Evolutionary conservation across 1,140 invertebrate species (phyloP).

Genomic region (Pogonomyrmex californicus): DNA sequence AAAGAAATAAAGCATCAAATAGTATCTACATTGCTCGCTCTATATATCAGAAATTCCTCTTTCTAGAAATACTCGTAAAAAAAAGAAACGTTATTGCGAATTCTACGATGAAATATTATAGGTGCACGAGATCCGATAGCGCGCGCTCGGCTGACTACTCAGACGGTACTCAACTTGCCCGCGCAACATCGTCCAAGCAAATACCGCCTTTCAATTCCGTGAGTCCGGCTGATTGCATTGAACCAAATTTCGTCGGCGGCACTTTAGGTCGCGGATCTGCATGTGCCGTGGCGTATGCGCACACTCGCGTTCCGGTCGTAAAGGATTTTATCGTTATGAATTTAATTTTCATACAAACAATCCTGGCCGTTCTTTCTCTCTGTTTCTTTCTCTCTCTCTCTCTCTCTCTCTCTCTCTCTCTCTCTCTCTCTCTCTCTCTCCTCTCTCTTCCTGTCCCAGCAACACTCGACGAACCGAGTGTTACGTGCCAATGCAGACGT

Average conservation of each 20-base stretch:
- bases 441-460: slow-evolving; percentile 23
- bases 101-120: slow-evolving; percentile 48
- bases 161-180: slow-evolving; percentile 42
- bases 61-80: slow-evolving; percentile 22
- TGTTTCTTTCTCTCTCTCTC: slow-evolving; percentile 36
- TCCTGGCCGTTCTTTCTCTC: slow-evolving; percentile 40
- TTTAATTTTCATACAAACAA: slow-evolving; percentile 86
- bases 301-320: slow-evolving; percentile 68
- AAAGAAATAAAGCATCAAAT: slow-evolving; percentile 20
- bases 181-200: slow-evolving; percentile 6
- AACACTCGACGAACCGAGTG: slow-evolving; percentile 70
- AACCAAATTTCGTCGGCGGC: slow-evolving; percentile 59
- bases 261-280: slow-evolving; percentile 10
- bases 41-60: slow-evolving; percentile 13
- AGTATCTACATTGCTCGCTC: not conserved
- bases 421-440: slow-evolving; percentile 10
- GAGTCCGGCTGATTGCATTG: slow-evolving; percentile 69
- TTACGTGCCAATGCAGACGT: slow-evolving; percentile 77
- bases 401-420: not conserved
- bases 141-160: slow-evolving; percentile 41
- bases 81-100: slow-evolving; percentile 51
- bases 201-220: slow-evolving; percentile 64
- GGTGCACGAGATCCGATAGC: slow-evolving; percentile 33
- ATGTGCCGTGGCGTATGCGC: not conserved
- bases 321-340: slow-evolving; percentile 85